Evolutionary conservation across 1,140 invertebrate genomes (phyloP), one percentile per base, ranked within the genome.

Genomic region (Nasonia longicornis): DNA sequence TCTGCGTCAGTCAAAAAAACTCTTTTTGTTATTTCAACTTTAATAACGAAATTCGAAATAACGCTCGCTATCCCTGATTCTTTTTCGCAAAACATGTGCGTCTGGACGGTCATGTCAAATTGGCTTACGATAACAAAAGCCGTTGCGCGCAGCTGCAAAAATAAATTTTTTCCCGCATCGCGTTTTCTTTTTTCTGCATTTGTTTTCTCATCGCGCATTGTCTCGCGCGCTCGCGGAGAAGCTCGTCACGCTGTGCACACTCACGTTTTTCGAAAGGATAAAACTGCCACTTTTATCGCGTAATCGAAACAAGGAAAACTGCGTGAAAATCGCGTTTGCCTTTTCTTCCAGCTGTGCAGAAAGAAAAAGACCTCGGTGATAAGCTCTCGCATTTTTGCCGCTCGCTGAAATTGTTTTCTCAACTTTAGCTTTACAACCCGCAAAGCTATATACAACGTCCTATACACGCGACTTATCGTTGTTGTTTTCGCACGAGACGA

Each of bases 71-170:
- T 58, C 45, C 4, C 52, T 58, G 52, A 58, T 71, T 71, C 8
- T 26, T 73, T 31, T 73, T 45, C 22, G 0, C 69, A 52, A 29
- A 58, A 29, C 35, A 20, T 20, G 14, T 74, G 14, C 20, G 11
- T 75, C 31, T 42, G 11, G 16, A 35, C 8, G n/a, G 20, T 38
- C 16, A 48, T 77, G 22, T 26, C 16, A 22, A 67, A 66, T 69
- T 66, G 66, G 35, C 31, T 75, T 73, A 73, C 42, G 58, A 42
- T 76, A 76, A 66, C 31, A 76, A 77, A 77, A 77, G 64, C 11
- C 20, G 16, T 42, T 12, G 16, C 16, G 66, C n/a, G 10, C 31
- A 58, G 11, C 52, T 72, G 52, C 31, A 12, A 35, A 79, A 63
- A 72, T 63, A 63, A 63, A 38, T 35, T 58, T 58, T 72, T 71